These are phyloP conservation scores for Clarias fuscus DNA, from an alignment of 2,797 vertebrate species.

Conservation along the genomic window DNA sequence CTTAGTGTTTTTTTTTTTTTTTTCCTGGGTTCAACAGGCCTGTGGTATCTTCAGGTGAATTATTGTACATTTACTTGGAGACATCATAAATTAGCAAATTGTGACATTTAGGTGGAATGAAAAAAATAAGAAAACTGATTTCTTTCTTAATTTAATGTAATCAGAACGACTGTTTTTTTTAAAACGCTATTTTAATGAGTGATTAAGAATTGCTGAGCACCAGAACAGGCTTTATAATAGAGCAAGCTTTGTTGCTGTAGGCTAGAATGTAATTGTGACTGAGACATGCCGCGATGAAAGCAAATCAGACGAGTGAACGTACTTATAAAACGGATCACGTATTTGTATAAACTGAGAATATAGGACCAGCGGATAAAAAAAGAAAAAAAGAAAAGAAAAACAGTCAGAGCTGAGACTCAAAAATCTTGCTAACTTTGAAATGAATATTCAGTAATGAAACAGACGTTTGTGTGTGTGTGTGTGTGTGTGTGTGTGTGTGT, in stretches of 20 bases:
- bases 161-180: background rate
- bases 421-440: background rate
- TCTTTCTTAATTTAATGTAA: background rate
- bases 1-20: background rate
- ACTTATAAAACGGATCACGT: background rate
- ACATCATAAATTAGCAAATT: background rate
- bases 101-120: background rate
- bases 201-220: conserved; percentile 7
- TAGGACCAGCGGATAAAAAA: background rate
- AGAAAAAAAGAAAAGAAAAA: background rate
- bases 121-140: background rate
- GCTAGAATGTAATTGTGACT: conserved; percentile 10
- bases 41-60: background rate
- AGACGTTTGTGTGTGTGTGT: too few relatives aligned
- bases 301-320: background rate
- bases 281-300: background rate
- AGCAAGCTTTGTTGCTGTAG: background rate
- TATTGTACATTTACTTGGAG: background rate
- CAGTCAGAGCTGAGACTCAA: background rate
- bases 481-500: too few relatives aligned
- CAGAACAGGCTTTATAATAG: background rate
- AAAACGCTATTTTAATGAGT: background rate
- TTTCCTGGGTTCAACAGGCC: background rate
- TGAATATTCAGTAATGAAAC: background rate
- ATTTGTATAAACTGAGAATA: background rate